Evolutionary conservation across 2,888 invertebrate genomes (phyloP).

Genomic region (Julus scandinavius): DNA sequence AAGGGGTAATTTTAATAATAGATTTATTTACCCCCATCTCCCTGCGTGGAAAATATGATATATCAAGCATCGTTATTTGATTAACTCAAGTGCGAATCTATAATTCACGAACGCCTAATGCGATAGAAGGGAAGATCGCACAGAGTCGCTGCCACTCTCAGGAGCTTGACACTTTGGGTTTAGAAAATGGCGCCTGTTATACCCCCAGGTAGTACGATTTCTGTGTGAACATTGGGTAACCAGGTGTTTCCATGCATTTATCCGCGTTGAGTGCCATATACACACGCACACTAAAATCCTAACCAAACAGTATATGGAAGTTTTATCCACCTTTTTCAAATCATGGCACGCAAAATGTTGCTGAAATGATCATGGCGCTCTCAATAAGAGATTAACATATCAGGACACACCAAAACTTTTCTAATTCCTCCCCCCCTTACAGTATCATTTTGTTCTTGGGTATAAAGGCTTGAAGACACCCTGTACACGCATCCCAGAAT

Average conservation of each 20-base stretch:
- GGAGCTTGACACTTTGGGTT: neutral
- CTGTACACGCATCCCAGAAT: neutral
- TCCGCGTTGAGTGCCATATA: neutral
- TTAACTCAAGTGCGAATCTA: slow-evolving; percentile 42
- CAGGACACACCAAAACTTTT: no score
- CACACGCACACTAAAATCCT: neutral
- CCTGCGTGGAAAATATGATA: neutral
- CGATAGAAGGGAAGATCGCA: neutral
- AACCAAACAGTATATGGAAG: no score
- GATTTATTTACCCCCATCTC: slow-evolving; percentile 26
- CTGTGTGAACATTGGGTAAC: neutral
- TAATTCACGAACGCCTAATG: slow-evolving; percentile 23
- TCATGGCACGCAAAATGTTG: no score
- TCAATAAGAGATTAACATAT: no score
- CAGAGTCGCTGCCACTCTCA: neutral
- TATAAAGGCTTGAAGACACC: neutral
- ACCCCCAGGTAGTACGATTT: neutral
- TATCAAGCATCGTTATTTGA: slow-evolving; percentile 30
- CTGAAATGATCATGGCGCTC: no score
- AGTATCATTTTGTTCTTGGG: no score
- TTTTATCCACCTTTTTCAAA: no score
- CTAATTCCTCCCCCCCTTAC: no score
- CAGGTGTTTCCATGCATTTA: neutral
- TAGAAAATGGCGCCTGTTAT: neutral
- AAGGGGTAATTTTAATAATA: slow-evolving; percentile 42